Percentiles rank a stretch among this genome's conserved stretches.
phyloP scores from a whole-genome alignment of 2,113 vertebrate species.

The Antennarius striatus region DNA sequence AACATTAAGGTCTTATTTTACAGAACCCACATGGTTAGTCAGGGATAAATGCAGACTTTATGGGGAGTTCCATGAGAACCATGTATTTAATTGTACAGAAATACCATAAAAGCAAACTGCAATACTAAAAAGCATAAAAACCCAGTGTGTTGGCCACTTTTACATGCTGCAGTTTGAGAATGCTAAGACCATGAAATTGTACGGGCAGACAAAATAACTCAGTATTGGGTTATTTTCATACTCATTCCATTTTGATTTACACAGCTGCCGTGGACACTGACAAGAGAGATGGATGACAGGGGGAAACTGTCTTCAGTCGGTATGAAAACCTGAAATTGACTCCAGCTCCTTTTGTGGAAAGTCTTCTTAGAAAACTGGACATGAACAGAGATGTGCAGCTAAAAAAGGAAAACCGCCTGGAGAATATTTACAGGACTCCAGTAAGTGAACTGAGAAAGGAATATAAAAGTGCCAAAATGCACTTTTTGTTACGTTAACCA shows the following conservation, averaged over 20 bases:
- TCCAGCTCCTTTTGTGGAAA: neutral
- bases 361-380: conserved; percentile 23
- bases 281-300: conserved; percentile 19
- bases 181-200: conserved; percentile 40
- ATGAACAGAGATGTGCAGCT: conserved; percentile 5
- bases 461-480: neutral
- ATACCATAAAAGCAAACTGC: conserved; percentile 60
- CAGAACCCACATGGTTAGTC: conserved; percentile 51
- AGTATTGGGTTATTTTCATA: conserved; percentile 49
- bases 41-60: conserved; percentile 61
- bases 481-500: too few species aligned
- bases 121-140: conserved; percentile 30
- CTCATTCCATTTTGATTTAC: conserved; percentile 40
- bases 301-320: conserved; percentile 10
- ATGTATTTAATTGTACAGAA: conserved; percentile 64
- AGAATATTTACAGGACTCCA: conserved; percentile 5
- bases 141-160: conserved; percentile 41
- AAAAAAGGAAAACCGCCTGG: neutral
- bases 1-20: conserved; percentile 45
- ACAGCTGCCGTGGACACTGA: conserved; percentile 17
- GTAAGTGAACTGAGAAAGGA: neutral
- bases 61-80: conserved; percentile 34
- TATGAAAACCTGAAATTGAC: conserved; percentile 24
- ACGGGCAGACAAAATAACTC: conserved; percentile 48
- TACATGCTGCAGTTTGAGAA: conserved; percentile 51